Conservation (phyloP, 2,797 vertebrate genomes). For the Pelochelys cantorii region DNA sequence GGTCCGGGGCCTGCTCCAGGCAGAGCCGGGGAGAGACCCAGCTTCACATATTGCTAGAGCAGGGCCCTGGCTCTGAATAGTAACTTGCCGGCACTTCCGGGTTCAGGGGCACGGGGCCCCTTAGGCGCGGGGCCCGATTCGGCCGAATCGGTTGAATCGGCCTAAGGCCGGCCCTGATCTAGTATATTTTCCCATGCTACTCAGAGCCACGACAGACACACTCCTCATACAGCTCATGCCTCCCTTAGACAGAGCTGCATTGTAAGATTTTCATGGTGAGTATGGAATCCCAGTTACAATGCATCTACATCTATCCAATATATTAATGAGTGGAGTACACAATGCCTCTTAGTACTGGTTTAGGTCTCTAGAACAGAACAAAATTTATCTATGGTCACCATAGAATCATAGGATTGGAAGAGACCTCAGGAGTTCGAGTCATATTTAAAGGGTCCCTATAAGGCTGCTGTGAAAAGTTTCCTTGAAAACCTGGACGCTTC, state of each 20-base stretch:
- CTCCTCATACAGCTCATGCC: not conserved
- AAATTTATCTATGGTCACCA: not conserved
- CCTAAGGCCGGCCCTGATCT: too few species aligned
- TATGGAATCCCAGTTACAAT: fast-evolving
- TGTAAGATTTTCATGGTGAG: not conserved
- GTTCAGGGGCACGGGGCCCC: too few species aligned
- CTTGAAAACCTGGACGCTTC: not conserved
- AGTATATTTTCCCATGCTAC: too few species aligned
- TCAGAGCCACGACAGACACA: not conserved
- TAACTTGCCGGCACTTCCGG: too few species aligned
- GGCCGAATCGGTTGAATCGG: too few species aligned
- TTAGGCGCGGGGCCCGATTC: too few species aligned
- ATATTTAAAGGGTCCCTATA: not conserved
- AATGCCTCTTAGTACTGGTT: not conserved
- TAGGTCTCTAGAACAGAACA: not conserved
- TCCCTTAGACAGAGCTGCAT: not conserved
- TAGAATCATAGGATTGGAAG: too few species aligned
- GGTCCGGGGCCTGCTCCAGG: too few species aligned
- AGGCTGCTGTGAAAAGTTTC: not conserved
- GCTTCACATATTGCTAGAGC: too few species aligned
- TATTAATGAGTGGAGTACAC: not conserved
- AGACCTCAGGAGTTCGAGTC: too few species aligned
- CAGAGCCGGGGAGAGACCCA: too few species aligned
- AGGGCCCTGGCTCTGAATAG: too few species aligned
- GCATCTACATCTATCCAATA: not conserved